Conservation (phyloP, 37 sponge, comb jelly and placozoan genomes). For the Axinella damicornis region DNA sequence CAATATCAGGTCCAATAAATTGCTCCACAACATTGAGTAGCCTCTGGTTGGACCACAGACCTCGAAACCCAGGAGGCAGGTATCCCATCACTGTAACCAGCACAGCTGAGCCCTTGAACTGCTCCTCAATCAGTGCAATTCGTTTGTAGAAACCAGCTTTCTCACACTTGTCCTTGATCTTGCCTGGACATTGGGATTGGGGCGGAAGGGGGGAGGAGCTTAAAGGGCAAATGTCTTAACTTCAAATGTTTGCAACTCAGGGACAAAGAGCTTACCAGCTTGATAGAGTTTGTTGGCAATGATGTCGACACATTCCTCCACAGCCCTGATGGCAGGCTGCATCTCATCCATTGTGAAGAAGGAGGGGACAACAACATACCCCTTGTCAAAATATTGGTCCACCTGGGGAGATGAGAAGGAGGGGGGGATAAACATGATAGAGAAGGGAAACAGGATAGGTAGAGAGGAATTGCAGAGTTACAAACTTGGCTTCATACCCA, state of each 20-base stretch:
- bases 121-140: conserved; percentile 71
- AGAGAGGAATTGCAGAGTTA: too few species aligned
- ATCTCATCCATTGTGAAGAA: conserved; percentile 84
- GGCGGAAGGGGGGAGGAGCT: too few species aligned
- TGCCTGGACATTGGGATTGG: conserved; percentile 27
- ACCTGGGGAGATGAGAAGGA: not conserved
- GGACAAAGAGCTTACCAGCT: too few species aligned
- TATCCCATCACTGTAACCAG: conserved; percentile 66
- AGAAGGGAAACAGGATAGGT: too few species aligned
- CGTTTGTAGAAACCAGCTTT: conserved; percentile 81
- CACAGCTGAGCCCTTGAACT: conserved; percentile 82
- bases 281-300: conserved; percentile 74
- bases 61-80: conserved; percentile 66
- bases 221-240: too few species aligned
- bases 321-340: conserved; percentile 65
- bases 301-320: conserved; percentile 67
- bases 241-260: too few species aligned
- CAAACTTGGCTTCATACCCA: too few species aligned
- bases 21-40: conserved; percentile 84
- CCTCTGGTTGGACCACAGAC: conserved; percentile 72
- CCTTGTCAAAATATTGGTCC: conserved; percentile 83
- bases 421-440: too few species aligned
- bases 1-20: conserved; percentile 83
- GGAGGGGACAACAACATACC: conserved; percentile 69
- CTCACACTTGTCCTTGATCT: conserved; percentile 66